These are phyloP conservation scores for Mus minutoides DNA, from an alignment of 2,797 vertebrate species.

Conservation along the genomic window DNA sequence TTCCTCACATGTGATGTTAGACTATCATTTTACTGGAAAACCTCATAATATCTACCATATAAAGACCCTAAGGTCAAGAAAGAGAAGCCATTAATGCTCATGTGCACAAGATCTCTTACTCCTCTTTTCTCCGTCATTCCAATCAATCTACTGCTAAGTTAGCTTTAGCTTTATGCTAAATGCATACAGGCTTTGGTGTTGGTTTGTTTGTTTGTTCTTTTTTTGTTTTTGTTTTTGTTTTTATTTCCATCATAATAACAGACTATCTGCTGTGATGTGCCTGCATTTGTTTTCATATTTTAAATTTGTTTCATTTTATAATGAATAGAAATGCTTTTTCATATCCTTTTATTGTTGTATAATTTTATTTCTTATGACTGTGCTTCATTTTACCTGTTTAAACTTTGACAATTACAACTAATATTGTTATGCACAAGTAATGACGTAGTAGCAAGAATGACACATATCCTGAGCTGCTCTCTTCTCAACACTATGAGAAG, in stretches of 20 bases:
- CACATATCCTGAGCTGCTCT: background rate
- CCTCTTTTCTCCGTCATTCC: accelerated
- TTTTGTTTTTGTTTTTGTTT: background rate
- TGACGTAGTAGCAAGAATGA: background rate
- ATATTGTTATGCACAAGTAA: background rate
- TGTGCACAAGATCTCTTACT: background rate
- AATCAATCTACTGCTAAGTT: background rate
- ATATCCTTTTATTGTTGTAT: background rate
- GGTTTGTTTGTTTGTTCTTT: too few species aligned
- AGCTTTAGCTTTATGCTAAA: background rate
- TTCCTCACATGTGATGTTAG: background rate
- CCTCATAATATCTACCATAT: background rate
- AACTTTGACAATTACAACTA: background rate
- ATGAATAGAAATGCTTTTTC: background rate
- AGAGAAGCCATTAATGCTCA: background rate
- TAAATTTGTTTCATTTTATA: background rate
- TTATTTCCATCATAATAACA: background rate
- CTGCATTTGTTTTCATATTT: background rate
- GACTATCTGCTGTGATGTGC: background rate
- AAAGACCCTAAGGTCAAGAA: background rate
- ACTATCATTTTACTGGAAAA: background rate
- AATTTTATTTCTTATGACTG: background rate
- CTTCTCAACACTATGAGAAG: background rate
- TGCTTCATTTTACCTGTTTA: background rate
- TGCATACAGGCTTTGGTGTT: background rate